phyloP scores from a whole-genome alignment of 1,140 invertebrate species.

The Kradibia gibbosae region DNA sequence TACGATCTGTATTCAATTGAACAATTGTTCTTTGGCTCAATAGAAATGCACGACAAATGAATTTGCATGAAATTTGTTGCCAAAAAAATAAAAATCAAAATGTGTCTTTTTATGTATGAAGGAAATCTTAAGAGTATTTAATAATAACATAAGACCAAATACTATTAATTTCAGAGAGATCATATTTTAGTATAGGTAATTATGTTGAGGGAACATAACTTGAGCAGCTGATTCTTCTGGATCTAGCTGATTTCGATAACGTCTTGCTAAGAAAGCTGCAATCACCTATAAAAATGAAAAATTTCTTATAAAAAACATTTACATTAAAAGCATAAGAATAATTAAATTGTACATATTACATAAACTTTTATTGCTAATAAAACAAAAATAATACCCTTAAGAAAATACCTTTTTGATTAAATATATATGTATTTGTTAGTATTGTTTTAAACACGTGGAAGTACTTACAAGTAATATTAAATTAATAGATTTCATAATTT shows the following conservation, averaged over 20 bases:
- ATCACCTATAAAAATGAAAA: slow-evolving; percentile 77
- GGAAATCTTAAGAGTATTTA: slow-evolving; percentile 48
- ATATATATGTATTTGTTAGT: no score
- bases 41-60: slow-evolving; percentile 18
- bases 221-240: slow-evolving; percentile 79
- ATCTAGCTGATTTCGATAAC: slow-evolving; percentile 83
- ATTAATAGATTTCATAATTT: no score
- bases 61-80: neutral
- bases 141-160: slow-evolving; percentile 38
- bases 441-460: no score
- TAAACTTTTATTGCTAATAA: no score
- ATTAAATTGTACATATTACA: no score
- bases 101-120: slow-evolving; percentile 17
- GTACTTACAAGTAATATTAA: no score
- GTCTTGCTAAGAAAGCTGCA: slow-evolving; percentile 81
- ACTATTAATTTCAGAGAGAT: slow-evolving; percentile 32
- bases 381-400: no score
- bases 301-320: no score
- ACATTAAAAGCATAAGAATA: no score
- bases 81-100: slow-evolving; percentile 35
- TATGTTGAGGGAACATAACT: slow-evolving; percentile 79
- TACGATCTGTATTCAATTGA: slow-evolving; percentile 33
- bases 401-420: no score
- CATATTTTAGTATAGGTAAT: slow-evolving; percentile 72
- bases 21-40: slow-evolving; percentile 54